A percentile compares a stretch with the other conserved stretches of the same genome.
phyloP scores from a whole-genome alignment of 2,113 vertebrate genomes.

The Thunnus maccoyii region DNA sequence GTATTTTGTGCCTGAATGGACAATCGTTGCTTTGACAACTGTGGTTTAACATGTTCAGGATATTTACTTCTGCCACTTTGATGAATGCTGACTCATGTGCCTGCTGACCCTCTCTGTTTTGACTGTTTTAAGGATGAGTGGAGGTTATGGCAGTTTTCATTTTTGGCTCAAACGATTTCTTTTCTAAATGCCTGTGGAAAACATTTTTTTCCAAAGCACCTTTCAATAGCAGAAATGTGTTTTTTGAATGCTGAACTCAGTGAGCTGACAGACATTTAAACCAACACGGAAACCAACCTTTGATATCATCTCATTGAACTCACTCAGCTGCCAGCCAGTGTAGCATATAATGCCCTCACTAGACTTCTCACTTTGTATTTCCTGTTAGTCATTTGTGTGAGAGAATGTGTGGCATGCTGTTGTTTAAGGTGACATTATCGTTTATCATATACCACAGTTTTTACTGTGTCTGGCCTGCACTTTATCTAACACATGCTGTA shows the following conservation, averaged over 20 bases:
- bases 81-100: not conserved
- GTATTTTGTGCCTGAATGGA: no score
- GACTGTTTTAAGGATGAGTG: slow-evolving; percentile 6
- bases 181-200: not conserved
- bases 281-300: not conserved
- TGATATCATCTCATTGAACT: not conserved
- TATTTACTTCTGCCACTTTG: not conserved
- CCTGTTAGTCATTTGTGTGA: not conserved
- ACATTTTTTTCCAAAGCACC: not conserved
- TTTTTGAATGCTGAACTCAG: not conserved
- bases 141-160: slow-evolving; percentile 6
- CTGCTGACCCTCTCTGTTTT: slow-evolving; percentile 4
- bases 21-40: no score
- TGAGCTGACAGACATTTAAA: slow-evolving; percentile 26
- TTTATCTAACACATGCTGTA: slow-evolving; percentile 8
- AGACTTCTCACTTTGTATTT: not conserved
- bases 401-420: slow-evolving; percentile 1
- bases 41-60: no score
- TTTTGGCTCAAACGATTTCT: not conserved
- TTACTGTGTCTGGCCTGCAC: not conserved
- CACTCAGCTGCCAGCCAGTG: slow-evolving; percentile 12
- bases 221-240: not conserved
- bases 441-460: not conserved
- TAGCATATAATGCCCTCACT: not conserved
- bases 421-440: slow-evolving; percentile 12